Percentiles rank a stretch among this genome's conserved stretches.
These are phyloP conservation scores for Setipinna tenuifilis DNA, from an alignment of 2,797 vertebrate genomes.

Conservation along the genomic window DNA sequence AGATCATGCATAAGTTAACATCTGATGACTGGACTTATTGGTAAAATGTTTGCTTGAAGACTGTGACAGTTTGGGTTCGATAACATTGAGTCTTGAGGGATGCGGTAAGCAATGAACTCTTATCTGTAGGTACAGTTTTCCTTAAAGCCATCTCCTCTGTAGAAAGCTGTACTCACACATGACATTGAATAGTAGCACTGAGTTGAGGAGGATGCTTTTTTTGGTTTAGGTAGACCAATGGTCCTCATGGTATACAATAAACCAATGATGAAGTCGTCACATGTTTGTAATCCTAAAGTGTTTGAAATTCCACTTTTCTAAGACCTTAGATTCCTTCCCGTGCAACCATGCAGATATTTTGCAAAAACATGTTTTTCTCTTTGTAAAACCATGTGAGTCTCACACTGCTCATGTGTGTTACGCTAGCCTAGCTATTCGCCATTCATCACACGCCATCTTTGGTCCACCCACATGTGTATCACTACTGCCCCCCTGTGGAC, in stretches of 20 bases:
- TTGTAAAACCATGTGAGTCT: neutral
- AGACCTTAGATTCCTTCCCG: neutral
- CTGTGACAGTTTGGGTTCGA: no score
- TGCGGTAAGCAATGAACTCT: neutral
- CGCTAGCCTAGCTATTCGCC: neutral
- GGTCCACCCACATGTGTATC: conserved; percentile 60
- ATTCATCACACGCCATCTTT: conserved; percentile 21
- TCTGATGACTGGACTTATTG: no score
- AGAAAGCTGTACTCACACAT: neutral
- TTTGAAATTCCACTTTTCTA: neutral
- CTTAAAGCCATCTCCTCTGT: neutral
- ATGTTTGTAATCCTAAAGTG: neutral
- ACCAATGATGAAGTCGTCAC: no score
- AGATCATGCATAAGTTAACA: no score
- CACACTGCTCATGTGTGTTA: neutral
- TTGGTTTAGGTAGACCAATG: neutral
- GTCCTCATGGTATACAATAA: neutral
- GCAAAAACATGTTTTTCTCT: neutral
- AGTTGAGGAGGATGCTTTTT: neutral
- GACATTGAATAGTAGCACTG: neutral
- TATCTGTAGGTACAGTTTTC: neutral
- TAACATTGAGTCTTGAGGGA: neutral
- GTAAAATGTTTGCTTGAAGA: no score
- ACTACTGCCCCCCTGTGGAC: conserved; percentile 79
- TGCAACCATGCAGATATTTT: neutral